phyloP scores from a whole-genome alignment of 2,113 vertebrate genomes.

The Copsychus sechellarum region DNA sequence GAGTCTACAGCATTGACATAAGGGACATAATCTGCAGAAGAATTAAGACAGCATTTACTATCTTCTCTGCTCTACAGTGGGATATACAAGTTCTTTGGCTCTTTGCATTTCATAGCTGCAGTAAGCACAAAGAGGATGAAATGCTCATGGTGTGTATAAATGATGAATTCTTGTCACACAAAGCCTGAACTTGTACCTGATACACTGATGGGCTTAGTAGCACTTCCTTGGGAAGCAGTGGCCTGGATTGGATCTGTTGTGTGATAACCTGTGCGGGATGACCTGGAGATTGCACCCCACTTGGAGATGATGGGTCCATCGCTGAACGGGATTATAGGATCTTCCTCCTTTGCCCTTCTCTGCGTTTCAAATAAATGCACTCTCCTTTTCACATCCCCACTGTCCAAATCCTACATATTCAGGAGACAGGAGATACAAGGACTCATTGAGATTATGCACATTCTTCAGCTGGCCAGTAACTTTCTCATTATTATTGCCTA shows the following conservation, averaged over 20 bases:
- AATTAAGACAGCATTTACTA: background rate
- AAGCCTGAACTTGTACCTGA: slow-evolving; percentile 78
- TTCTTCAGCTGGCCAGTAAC: background rate
- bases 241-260: slow-evolving; percentile 93
- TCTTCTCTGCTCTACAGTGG: background rate
- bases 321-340: slow-evolving; percentile 95
- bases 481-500: background rate
- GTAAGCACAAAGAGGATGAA: background rate
- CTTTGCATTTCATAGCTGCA: background rate
- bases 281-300: slow-evolving; percentile 96
- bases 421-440: background rate
- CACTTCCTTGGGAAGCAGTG: slow-evolving; percentile 90
- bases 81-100: background rate
- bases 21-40: slow-evolving; percentile 84
- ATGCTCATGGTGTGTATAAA: accelerated
- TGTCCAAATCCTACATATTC: slow-evolving; percentile 79
- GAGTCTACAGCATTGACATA: slow-evolving; percentile 88
- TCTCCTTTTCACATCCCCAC: slow-evolving; percentile 83
- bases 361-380: slow-evolving; percentile 88
- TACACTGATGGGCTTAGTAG: slow-evolving; percentile 90
- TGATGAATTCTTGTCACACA: background rate
- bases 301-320: slow-evolving; percentile 97
- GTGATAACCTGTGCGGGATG: slow-evolving; percentile 91
- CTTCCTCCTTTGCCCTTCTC: slow-evolving; percentile 89
- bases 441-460: background rate